These are phyloP conservation scores for Montipora sp. DNA, from an alignment of 64 coral and sea anemone species.

Conservation along the genomic window DNA sequence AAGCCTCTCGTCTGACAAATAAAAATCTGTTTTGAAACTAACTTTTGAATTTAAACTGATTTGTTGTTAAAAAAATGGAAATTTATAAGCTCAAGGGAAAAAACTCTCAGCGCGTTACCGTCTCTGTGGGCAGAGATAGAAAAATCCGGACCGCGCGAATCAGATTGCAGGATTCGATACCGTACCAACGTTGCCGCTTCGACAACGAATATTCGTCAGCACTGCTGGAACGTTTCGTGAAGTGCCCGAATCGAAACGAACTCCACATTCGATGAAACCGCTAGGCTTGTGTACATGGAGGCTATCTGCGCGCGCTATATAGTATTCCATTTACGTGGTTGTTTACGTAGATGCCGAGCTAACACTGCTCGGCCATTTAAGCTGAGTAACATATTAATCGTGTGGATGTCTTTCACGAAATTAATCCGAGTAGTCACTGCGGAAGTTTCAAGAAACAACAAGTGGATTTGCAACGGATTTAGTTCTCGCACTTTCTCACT, in stretches of 20 bases:
- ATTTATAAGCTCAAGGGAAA: too few relatives aligned
- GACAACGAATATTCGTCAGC: too few relatives aligned
- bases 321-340: not conserved
- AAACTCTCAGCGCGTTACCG: too few relatives aligned
- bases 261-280: not conserved
- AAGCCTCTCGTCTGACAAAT: too few relatives aligned
- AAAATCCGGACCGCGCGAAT: too few relatives aligned
- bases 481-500: not conserved
- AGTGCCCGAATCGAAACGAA: not conserved
- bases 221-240: not conserved
- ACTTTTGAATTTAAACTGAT: too few relatives aligned
- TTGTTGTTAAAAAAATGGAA: too few relatives aligned
- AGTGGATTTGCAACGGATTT: not conserved
- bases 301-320: not conserved
- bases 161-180: too few relatives aligned
- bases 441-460: not conserved
- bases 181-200: too few relatives aligned
- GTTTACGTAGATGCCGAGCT: not conserved
- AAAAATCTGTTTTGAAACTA: too few relatives aligned
- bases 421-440: not conserved
- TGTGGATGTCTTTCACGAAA: not conserved
- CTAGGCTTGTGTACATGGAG: not conserved
- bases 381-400: not conserved
- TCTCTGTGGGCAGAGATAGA: too few relatives aligned
- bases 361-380: not conserved